phyloP scores from a whole-genome alignment of 1,140 invertebrate species.

The Drosophila biarmipes region DNA sequence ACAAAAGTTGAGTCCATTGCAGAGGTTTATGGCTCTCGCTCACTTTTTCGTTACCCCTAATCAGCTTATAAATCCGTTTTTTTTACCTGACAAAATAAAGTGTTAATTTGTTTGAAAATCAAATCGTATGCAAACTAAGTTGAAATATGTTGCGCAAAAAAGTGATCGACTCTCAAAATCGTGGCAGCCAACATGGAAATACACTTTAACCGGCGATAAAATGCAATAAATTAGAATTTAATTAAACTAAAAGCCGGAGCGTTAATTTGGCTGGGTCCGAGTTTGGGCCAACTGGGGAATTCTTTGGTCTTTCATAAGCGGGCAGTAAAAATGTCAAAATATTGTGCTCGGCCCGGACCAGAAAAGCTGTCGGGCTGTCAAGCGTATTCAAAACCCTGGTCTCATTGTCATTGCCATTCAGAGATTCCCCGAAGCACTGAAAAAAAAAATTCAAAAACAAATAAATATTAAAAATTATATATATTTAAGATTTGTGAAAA shows the following conservation, averaged over 20 bases:
- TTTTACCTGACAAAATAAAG: conserved; percentile 58
- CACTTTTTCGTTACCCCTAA: conserved; percentile 25
- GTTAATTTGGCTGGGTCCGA: conserved; percentile 34
- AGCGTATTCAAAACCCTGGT: conserved; percentile 60
- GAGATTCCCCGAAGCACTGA: conserved; percentile 15
- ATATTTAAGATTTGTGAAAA: not conserved
- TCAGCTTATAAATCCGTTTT: conserved; percentile 36
- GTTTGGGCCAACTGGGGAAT: conserved; percentile 59
- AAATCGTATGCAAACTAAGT: conserved; percentile 45
- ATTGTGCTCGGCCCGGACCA: conserved; percentile 54
- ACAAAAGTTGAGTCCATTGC: conserved; percentile 29
- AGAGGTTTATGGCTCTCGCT: not conserved
- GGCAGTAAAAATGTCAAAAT: conserved; percentile 80
- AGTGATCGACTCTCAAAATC: conserved; percentile 48
- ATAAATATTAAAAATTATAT: not conserved
- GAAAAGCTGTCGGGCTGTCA: conserved; percentile 76
- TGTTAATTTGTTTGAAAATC: conserved; percentile 73
- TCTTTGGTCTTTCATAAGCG: conserved; percentile 72
- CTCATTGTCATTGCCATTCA: conserved; percentile 61
- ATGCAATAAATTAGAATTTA: conserved; percentile 80
- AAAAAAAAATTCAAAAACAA: no score
- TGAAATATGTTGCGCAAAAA: conserved; percentile 42
- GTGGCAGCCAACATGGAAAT: conserved; percentile 64
- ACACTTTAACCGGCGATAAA: conserved; percentile 73
- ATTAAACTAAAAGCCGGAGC: conserved; percentile 70